These are phyloP conservation scores for Micromys minutus DNA, from an alignment of 2,113 vertebrate genomes.

Conservation along the genomic window DNA sequence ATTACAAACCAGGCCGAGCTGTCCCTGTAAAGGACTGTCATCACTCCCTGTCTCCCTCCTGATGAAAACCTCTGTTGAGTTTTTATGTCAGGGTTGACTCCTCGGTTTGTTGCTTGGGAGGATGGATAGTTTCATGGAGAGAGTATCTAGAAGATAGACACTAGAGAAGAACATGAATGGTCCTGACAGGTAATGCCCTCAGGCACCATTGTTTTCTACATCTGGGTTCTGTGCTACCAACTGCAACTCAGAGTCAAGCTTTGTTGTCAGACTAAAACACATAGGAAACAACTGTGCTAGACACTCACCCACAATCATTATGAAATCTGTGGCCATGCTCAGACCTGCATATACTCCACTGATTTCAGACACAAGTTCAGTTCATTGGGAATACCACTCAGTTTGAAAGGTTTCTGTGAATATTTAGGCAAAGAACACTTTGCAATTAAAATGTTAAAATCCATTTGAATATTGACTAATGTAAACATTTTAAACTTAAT, in stretches of 20 bases:
- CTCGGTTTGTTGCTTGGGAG: background rate
- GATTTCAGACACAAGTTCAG: background rate
- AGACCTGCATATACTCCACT: background rate
- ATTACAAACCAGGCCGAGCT: background rate
- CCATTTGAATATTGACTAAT: background rate
- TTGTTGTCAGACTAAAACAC: background rate
- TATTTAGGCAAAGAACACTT: background rate
- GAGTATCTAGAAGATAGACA: background rate
- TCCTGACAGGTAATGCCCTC: accelerated
- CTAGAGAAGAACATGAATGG: background rate
- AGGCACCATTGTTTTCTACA: background rate
- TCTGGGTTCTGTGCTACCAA: background rate
- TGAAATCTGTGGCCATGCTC: background rate
- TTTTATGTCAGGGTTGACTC: background rate
- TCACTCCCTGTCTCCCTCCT: background rate
- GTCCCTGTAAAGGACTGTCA: background rate
- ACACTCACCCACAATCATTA: background rate
- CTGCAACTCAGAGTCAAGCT: too few relatives aligned
- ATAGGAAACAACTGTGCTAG: accelerated
- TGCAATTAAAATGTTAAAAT: background rate
- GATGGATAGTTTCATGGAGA: background rate
- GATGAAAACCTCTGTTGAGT: background rate
- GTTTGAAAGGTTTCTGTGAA: constrained; percentile 12
- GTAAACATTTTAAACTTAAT: constrained; percentile 6
- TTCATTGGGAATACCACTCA: background rate